Evolutionary conservation across 2,888 invertebrate species (phyloP), one percentile per base, ranked within the genome.

Genomic region (Matsumyia berberina): DNA sequence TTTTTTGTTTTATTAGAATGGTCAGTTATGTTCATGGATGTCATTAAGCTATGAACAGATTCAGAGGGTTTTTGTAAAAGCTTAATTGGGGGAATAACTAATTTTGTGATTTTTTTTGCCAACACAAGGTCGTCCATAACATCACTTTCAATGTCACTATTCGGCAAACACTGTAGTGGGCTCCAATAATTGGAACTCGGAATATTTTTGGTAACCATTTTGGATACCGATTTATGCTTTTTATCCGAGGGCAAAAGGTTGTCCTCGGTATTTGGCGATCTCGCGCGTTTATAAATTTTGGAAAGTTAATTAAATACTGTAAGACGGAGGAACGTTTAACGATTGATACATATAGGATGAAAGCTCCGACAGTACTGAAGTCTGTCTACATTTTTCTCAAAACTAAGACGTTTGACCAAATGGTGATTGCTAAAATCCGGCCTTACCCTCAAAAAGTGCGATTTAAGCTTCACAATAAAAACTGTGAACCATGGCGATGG

Each of bases 261-360:
- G 44, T 44, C 49, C 49, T n/a, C 49, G 29, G 11, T 29, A 29
- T 11, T 29, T 6, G 49, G 49, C n/a, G 49, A 49, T n/a, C 49
- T 29, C n/a, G 49, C 49, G 29, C 49, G 49, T 49, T 49, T 49
- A 11, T 4, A 5, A 49, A 49, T 49, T 49, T 49, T 29, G 29
- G 29, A 11, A 49, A 17, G 15, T 9, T 44, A 0, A 44, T 44
- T n/a, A n/a, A n/a, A n/a, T n/a, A n/a, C n/a, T n/a, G n/a, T n/a
- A n/a, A n/a, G n/a, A n/a, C n/a, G 5, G 8, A 17, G 4, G 1
- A 39, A 39, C 9, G 37, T 39, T 39, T 11, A 11, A 39, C 8
- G 37, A 39, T 7, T 0, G 37, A 39, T 39, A 11, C 4, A 11
- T 39, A 11, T 4, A 8, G 8, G 9, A 39, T 39, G 8, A 5